Evolutionary conservation across 2,888 invertebrate species (phyloP), one percentile per base, ranked within the genome.

Genomic region (Drosophila monieri): DNA sequence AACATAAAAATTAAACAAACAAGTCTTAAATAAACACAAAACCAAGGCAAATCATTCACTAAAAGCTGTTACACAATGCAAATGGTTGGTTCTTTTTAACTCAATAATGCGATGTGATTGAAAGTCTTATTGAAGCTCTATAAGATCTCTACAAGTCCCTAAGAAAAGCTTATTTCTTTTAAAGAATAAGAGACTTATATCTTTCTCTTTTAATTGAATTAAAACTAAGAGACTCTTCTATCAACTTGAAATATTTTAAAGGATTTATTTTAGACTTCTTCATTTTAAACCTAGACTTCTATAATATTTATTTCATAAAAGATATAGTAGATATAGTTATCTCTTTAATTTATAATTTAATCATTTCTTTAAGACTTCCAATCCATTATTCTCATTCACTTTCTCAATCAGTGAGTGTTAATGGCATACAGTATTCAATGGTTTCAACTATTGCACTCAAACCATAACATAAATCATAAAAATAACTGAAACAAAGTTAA

Each of bases 1-100:
- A 25, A 39, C 2, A 49, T 8, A 5, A 23, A 47, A 58, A 32
- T 0, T 12, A 37, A 18, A 25, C 21, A 23, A 23, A 23, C 4
- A 23, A 23, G 21, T 46, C 6, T 18, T 35, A 49, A 43, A 1
- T 8, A 52, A 41, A 39, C 30, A 48, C 35, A 14, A 52, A 56
- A 53, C 37, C 15, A 66, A 46, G 62, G 51, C 56, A 80, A 77
- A 80, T 80, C 80, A 80, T 86, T 86, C 83, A 72, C 80, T 81
- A 85, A 85, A 85, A 73, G 85, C 84, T 27, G 43, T 74, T 74
- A 57, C 74, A 79, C 66, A 85, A 78, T 68, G 73, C 68, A 78
- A 69, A 35, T 72, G 44, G 30, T 58, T 59, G 49, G 48, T 25
- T 44, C 64, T n/a, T 27, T 30, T 2, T 6, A 25, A 25, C n/a